Conservation (phyloP, 2,797 vertebrate genomes). For the Amniataba percoides region DNA sequence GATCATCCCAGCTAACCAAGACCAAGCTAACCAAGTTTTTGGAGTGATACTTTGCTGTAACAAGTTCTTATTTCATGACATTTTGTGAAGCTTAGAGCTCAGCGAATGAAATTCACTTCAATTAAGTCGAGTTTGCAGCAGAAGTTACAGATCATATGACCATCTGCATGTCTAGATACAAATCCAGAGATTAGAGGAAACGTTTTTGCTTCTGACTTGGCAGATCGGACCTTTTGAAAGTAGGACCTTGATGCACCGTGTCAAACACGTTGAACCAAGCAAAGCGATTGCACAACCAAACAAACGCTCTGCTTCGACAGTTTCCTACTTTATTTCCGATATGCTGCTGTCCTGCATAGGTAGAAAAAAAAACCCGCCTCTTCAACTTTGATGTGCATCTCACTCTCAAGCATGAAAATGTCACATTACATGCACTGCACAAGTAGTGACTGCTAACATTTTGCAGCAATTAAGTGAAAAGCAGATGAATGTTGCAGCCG, state of each 20-base stretch:
- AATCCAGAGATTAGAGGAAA: too few relatives aligned
- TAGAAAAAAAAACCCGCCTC: not conserved
- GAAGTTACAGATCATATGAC: not conserved
- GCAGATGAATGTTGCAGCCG: not conserved
- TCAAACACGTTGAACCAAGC: not conserved
- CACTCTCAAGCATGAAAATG: not conserved
- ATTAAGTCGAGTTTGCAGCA: not conserved
- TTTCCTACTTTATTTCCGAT: slow-evolving; percentile 6
- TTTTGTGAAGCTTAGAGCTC: not conserved
- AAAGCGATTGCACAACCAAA: slow-evolving; percentile 4
- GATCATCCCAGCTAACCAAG: not conserved
- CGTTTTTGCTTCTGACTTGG: not conserved
- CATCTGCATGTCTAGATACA: not conserved
- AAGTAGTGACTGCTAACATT: slow-evolving; percentile 25
- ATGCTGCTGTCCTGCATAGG: not conserved
- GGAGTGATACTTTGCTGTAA: not conserved
- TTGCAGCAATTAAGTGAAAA: slow-evolving; percentile 14
- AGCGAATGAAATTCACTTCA: not conserved
- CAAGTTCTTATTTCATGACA: not conserved
- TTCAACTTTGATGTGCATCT: not conserved
- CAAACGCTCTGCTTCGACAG: not conserved
- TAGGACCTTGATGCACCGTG: not conserved
- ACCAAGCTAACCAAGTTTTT: not conserved
- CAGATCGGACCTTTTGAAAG: not conserved
- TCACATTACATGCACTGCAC: not conserved